Evolutionary conservation across 2,888 invertebrate genomes (phyloP).

Genomic region (Diaperis boleti): DNA sequence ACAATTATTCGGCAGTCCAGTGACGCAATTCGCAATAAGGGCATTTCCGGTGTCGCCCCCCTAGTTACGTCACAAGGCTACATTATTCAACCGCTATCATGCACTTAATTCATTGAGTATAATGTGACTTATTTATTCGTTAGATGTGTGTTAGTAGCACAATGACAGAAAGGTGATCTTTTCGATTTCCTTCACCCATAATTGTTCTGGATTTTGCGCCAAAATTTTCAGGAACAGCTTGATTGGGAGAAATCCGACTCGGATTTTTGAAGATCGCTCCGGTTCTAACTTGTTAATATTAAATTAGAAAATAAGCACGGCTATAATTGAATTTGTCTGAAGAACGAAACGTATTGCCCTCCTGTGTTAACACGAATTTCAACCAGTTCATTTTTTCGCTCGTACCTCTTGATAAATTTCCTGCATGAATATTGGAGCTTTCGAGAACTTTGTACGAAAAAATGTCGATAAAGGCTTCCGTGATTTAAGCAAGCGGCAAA

Average conservation of each 20-base stretch:
- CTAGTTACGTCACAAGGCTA: constrained; percentile 63
- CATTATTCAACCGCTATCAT: constrained; percentile 62
- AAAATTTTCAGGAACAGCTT: constrained; percentile 5
- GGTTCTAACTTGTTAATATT: constrained; percentile 48
- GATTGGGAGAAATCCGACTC: constrained; percentile 20
- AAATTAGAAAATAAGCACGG: constrained; percentile 48
- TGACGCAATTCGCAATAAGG: constrained; percentile 45
- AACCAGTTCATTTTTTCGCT: not conserved
- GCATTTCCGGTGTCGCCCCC: constrained; percentile 57
- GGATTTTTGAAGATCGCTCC: constrained; percentile 43
- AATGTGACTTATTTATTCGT: constrained; percentile 49
- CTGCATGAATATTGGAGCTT: constrained; percentile 7
- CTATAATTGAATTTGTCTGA: constrained; percentile 38
- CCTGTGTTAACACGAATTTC: not conserved
- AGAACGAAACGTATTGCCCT: constrained; percentile 21
- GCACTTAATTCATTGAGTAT: constrained; percentile 63
- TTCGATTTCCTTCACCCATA: constrained; percentile 15
- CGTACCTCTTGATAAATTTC: no score
- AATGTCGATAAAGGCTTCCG: constrained; percentile 28
- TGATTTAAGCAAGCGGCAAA: constrained; percentile 19
- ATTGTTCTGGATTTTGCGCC: not conserved
- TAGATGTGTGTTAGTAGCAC: constrained; percentile 49
- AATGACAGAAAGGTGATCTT: constrained; percentile 20
- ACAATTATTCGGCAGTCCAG: constrained; percentile 36
- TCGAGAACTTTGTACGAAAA: constrained; percentile 1